These are phyloP conservation scores for Cyprinella venusta DNA, from an alignment of 2,797 vertebrate species.

Conservation along the genomic window DNA sequence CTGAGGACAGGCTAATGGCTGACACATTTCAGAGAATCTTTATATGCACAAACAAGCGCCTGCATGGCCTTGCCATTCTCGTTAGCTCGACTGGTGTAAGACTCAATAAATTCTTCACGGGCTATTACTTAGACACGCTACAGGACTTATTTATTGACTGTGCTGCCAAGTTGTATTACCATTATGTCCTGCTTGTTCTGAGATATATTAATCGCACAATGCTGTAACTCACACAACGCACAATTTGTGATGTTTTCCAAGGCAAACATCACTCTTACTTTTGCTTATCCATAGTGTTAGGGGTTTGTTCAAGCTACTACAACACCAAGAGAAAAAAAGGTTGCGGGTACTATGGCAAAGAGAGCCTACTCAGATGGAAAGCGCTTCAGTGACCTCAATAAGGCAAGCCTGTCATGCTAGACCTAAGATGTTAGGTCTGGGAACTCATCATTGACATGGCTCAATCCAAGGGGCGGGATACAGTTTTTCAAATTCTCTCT, in stretches of 20 bases:
- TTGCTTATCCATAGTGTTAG: not conserved
- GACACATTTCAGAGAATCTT: not conserved
- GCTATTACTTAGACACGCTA: slow-evolving; percentile 18
- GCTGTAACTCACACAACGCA: not conserved
- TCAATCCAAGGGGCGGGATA: too few relatives aligned
- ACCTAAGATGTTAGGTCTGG: too few relatives aligned
- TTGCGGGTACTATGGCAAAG: too few relatives aligned
- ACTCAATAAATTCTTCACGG: slow-evolving; percentile 34
- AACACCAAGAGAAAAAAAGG: too few relatives aligned
- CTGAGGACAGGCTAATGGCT: not conserved
- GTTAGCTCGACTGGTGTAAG: slow-evolving; percentile 15
- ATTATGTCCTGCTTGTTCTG: slow-evolving; percentile 24
- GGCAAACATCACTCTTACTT: not conserved
- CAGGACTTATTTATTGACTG: slow-evolving; percentile 21
- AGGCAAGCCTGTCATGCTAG: too few relatives aligned
- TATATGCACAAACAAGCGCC: not conserved
- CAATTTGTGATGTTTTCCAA: not conserved
- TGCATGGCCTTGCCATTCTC: slow-evolving; percentile 26
- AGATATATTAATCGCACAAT: not conserved
- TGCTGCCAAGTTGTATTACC: slow-evolving; percentile 7
- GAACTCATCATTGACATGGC: too few relatives aligned
- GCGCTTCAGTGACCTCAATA: too few relatives aligned
- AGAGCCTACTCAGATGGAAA: too few relatives aligned
- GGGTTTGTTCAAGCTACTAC: not conserved
- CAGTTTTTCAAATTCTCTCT: too few relatives aligned